Conservation (phyloP, 2,113 vertebrate species). For the Australoheros scitulus region DNA sequence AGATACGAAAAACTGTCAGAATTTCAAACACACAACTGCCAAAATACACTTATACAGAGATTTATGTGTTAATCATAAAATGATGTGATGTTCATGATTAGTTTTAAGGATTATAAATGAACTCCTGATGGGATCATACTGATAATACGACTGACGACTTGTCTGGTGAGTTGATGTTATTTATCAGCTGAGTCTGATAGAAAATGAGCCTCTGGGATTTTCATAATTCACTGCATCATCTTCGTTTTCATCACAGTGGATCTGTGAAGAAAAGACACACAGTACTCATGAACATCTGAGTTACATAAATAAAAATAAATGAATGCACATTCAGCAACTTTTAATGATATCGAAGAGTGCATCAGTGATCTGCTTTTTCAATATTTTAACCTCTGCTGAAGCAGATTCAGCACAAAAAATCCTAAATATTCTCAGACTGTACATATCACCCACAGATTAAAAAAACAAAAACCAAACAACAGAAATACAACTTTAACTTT, state of each 20-base stretch:
- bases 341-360: background rate
- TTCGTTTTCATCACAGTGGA: background rate
- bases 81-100: no score
- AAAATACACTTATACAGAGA: no score
- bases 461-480: background rate
- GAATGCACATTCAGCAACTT: background rate
- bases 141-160: no score
- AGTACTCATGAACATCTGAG: background rate
- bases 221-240: background rate
- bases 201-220: background rate
- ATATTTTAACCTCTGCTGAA: background rate
- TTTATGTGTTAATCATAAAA: no score
- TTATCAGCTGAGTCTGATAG: background rate
- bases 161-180: background rate
- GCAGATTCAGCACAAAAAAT: background rate
- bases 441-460: background rate
- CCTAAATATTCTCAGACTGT: background rate
- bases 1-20: no score
- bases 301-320: background rate
- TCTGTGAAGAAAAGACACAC: background rate
- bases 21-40: no score
- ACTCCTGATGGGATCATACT: no score
- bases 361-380: background rate
- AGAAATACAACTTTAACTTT: no score
- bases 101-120: no score